These are phyloP conservation scores for Drosophila acutilabella DNA, from an alignment of 2,888 invertebrate species.

Conservation along the genomic window DNA sequence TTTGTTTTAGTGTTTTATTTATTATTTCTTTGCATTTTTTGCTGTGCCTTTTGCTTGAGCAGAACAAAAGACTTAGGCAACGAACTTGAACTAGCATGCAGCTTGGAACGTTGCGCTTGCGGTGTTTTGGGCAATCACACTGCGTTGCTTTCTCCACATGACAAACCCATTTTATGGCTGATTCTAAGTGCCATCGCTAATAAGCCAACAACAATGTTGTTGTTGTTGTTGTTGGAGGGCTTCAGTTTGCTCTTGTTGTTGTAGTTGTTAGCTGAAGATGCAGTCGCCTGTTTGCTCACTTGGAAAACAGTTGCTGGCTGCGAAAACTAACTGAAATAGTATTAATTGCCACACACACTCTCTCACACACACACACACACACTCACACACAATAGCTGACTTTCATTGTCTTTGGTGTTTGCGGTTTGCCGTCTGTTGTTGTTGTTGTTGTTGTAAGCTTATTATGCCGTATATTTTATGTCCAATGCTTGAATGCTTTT, in stretches of 20 bases:
- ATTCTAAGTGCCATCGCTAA: constrained; percentile 73
- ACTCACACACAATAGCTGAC: constrained; percentile 50
- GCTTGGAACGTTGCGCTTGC: constrained; percentile 54
- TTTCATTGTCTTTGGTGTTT: constrained; percentile 73
- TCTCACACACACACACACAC: constrained; percentile 16
- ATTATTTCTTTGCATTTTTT: not conserved
- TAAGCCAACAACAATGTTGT: constrained; percentile 48
- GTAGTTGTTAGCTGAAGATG: constrained; percentile 21
- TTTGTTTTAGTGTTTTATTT: not conserved
- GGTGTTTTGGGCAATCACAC: constrained; percentile 41
- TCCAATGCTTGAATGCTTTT: constrained; percentile 43
- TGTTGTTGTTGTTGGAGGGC: constrained; percentile 27
- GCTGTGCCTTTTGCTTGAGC: constrained; percentile 21
- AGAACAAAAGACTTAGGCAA: constrained; percentile 61
- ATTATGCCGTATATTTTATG: constrained; percentile 65
- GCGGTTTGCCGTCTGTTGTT: constrained; percentile 39
- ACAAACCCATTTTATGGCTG: constrained; percentile 42
- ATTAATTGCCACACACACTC: constrained; percentile 68
- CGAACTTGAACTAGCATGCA: constrained; percentile 61
- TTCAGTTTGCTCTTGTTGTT: not conserved
- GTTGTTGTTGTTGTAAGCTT: constrained; percentile 36
- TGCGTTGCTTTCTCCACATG: constrained; percentile 68
- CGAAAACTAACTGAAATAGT: constrained; percentile 68
- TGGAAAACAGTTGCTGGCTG: constrained; percentile 64
- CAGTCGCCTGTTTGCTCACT: constrained; percentile 61